These are phyloP conservation scores for Hanleya hanleyi DNA, from an alignment of 2,888 invertebrate genomes.

Conservation along the genomic window DNA sequence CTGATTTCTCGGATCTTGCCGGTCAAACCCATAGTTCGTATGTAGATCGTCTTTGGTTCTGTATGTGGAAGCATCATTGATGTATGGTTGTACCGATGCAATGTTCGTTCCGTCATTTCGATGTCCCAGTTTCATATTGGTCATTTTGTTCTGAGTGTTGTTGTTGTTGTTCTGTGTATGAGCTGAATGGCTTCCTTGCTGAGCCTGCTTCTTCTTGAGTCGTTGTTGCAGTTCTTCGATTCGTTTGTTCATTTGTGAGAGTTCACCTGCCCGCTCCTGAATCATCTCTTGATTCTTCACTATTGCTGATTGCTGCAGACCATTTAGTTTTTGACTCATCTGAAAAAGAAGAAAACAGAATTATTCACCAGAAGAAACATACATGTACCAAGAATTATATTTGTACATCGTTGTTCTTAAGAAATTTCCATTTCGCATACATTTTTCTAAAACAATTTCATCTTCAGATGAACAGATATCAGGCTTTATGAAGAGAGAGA, in stretches of 20 bases:
- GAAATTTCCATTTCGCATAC: no score
- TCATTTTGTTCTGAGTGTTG: slow-evolving; percentile 40
- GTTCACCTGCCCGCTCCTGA: slow-evolving; percentile 91
- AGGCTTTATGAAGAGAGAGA: no score
- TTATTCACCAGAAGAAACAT: no score
- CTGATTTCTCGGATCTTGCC: slow-evolving; percentile 93
- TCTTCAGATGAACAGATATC: no score
- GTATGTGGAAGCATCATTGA: slow-evolving; percentile 62
- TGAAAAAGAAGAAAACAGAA: slow-evolving; percentile 74
- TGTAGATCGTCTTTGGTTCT: slow-evolving; percentile 37
- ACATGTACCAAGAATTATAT: no score
- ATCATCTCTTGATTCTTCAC: slow-evolving; percentile 91
- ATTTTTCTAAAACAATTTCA: no score
- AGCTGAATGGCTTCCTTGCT: slow-evolving; percentile 80
- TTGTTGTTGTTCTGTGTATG: slow-evolving; percentile 24
- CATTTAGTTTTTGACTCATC: slow-evolving; percentile 97
- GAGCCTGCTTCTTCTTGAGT: slow-evolving; percentile 89
- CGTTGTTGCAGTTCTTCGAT: slow-evolving; percentile 95
- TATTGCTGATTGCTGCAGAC: slow-evolving; percentile 93
- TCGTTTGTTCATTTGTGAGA: slow-evolving; percentile 92
- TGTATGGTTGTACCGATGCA: slow-evolving; percentile 73
- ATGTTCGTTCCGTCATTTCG: slow-evolving; percentile 55
- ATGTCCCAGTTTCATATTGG: slow-evolving; percentile 16
- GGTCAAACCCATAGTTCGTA: slow-evolving; percentile 78
- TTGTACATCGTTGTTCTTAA: no score